Conservation (phyloP, 2,113 vertebrate genomes). For the Phaethornis superciliosus region DNA sequence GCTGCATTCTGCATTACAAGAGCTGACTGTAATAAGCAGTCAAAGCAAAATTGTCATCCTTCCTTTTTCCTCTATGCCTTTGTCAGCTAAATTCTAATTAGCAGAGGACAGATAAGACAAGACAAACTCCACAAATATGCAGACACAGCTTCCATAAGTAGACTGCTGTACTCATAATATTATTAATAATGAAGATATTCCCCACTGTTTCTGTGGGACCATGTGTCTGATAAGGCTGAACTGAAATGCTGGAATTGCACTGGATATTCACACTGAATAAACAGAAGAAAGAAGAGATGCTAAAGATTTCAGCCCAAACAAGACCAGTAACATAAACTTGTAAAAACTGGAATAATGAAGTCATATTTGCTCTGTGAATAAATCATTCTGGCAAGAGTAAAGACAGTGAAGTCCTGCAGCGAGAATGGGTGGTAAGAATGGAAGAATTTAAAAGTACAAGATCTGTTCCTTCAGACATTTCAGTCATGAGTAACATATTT, state of each 20-base stretch:
- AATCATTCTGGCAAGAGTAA: not conserved
- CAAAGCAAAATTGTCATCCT: not conserved
- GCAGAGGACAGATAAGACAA: slow-evolving; percentile 50
- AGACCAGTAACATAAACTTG: slow-evolving; percentile 52
- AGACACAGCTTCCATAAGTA: slow-evolving; percentile 32
- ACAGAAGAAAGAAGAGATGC: slow-evolving; percentile 56
- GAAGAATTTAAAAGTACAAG: not conserved
- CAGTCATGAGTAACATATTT: not conserved
- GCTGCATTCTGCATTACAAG: not conserved
- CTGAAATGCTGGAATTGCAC: slow-evolving; percentile 33
- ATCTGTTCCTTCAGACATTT: not conserved
- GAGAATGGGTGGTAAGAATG: not conserved
- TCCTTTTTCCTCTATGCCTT: slow-evolving; percentile 31
- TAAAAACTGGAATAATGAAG: slow-evolving; percentile 58
- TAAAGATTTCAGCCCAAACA: slow-evolving; percentile 36
- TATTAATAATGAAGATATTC: slow-evolving; percentile 72
- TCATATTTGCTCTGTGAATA: slow-evolving; percentile 20
- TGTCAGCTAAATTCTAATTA: slow-evolving; percentile 71
- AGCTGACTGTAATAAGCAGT: not conserved
- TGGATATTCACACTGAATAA: slow-evolving; percentile 55
- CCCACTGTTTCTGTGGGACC: slow-evolving; percentile 26
- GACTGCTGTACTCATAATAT: slow-evolving; percentile 14
- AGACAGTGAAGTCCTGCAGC: not conserved
- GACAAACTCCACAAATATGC: slow-evolving; percentile 52
- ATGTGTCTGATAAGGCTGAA: slow-evolving; percentile 58